Evolutionary conservation across 2,888 invertebrate species (phyloP), one percentile per base, ranked within the genome.

Genomic region (Panopea generosa): DNA sequence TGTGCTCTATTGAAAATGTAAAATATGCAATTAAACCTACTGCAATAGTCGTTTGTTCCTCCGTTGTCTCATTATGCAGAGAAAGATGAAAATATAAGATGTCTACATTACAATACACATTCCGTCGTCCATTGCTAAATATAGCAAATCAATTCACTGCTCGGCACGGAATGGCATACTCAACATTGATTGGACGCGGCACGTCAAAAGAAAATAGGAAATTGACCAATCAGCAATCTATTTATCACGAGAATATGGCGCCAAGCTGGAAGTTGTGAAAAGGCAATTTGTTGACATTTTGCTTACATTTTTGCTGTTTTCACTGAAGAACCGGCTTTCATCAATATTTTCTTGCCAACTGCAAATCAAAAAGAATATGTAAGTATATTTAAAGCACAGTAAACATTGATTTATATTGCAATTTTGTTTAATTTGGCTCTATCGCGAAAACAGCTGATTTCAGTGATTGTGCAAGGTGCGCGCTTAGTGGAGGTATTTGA

Each of bases 41-140:
- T 69, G 69, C 53, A 45, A 20, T 29, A 27, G 9, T n/a, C 26
- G 3, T 52, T 40, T 22, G 33, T 29, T 22, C 18, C 57, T 61
- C 24, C 14, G 40, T 16, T 26, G 11, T 29, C 47, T 67, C 65
- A 57, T 62, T 57, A 45, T 55, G 72, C 60, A 45, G 72, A 60
- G 61, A 63, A 60, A 33, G 50, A 55, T n/a, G 50, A 56, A 74
- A 62, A 67, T 59, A 71, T 27, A 72, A 56, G 56, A 55, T 65
- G 71, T 71, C 68, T 72, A 75, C 59, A 60, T 56, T 66, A 74
- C 84, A 83, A 72, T 84, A 82, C 84, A 86, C 86, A 86, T 81
- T 82, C 84, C 83, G 84, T 86, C 84, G 84, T 78, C 84, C 83
- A 84, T 85, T 78, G 85, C 86, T 86, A 85, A 85, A 86, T 83